Evolutionary conservation across 2,797 vertebrate genomes (phyloP).

Genomic region (Spheniscus humboldti): DNA sequence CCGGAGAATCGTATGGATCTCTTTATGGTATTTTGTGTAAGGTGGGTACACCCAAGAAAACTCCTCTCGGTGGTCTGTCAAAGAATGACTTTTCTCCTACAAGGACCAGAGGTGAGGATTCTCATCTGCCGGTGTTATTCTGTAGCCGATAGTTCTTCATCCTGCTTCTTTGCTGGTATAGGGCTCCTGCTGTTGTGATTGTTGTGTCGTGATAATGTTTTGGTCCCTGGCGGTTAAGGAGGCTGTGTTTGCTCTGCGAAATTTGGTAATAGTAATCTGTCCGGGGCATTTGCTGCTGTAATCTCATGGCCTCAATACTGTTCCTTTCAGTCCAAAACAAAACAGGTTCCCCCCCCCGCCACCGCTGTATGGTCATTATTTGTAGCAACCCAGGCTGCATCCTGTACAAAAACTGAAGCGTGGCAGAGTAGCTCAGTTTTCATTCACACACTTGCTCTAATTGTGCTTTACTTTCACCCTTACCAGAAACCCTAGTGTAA

Average conservation of each 20-base stretch:
- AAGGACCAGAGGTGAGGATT: background rate
- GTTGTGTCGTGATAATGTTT: background rate
- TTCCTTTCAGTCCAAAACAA: background rate
- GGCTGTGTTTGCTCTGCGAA: background rate
- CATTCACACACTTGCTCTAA: background rate
- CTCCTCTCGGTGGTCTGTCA: background rate
- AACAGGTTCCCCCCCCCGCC: background rate
- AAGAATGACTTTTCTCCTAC: background rate
- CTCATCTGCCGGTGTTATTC: background rate
- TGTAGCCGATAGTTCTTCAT: background rate
- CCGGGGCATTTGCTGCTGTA: background rate
- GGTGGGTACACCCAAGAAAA: background rate
- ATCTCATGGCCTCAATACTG: background rate
- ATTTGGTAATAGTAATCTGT: background rate
- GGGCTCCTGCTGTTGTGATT: background rate
- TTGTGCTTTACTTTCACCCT: slow-evolving; percentile 1
- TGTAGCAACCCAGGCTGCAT: background rate
- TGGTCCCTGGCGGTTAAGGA: background rate
- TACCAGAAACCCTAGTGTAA: background rate
- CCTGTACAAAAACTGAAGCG: background rate
- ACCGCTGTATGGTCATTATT: background rate
- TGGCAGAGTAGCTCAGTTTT: background rate
- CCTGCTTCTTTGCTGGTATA: background rate
- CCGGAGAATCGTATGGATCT: background rate
- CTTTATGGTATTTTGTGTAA: background rate